Evolutionary conservation across 2,113 vertebrate genomes (phyloP).

Genomic region (Asarcornis scutulata): DNA sequence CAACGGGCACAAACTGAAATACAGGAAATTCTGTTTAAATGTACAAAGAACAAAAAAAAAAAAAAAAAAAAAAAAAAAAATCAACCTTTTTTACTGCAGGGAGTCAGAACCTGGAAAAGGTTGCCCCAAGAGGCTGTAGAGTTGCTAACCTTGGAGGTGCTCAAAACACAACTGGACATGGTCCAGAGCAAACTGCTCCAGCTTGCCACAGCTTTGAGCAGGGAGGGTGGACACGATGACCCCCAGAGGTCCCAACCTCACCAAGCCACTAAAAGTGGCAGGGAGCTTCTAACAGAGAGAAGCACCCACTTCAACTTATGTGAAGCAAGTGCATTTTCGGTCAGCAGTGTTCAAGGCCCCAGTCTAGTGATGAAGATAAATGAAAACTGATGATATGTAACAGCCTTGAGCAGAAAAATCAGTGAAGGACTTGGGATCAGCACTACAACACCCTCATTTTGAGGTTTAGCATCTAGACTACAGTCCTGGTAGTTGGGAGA

Average conservation of each 20-base stretch:
- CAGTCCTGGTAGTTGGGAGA: not conserved
- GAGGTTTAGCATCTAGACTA: not conserved
- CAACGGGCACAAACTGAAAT: conserved; percentile 22
- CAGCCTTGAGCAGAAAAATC: not conserved
- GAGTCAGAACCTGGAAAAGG: not conserved
- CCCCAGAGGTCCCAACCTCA: not conserved
- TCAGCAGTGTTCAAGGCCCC: not conserved
- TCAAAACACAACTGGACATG: not conserved
- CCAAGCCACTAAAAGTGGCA: not conserved
- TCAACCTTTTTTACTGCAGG: accelerated
- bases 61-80: not conserved
- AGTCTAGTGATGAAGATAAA: not conserved
- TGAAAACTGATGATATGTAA: not conserved
- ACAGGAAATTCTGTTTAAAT: conserved; percentile 2
- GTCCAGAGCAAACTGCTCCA: not conserved
- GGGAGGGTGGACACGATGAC: too few species aligned
- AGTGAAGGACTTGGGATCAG: not conserved
- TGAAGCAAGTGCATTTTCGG: not conserved
- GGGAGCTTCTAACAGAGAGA: not conserved
- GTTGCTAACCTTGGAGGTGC: not conserved
- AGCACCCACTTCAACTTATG: not conserved
- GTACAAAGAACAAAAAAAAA: not conserved
- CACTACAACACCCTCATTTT: not conserved
- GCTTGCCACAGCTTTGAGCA: not conserved
- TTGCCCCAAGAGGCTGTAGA: not conserved